These are phyloP conservation scores for Sphenodon punctatus DNA, from an alignment of 2,797 vertebrate genomes.

Conservation along the genomic window DNA sequence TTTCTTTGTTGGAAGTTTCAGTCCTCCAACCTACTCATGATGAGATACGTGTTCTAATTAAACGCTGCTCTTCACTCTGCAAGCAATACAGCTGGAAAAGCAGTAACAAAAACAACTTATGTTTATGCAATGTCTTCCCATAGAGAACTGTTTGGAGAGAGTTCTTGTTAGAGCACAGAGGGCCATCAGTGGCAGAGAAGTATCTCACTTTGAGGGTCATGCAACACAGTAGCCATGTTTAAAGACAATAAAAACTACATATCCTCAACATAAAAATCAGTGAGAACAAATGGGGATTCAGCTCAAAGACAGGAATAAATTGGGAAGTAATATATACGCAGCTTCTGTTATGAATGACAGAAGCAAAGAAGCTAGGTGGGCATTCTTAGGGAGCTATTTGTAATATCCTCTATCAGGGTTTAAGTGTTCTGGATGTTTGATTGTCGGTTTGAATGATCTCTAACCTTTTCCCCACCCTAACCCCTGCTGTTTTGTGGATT, in stretches of 20 bases:
- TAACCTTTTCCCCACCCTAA: not conserved
- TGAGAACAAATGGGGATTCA: not conserved
- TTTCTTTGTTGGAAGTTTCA: constrained; percentile 51
- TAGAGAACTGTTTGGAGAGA: constrained; percentile 16
- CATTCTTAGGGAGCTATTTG: not conserved
- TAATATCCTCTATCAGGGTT: not conserved
- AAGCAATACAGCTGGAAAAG: constrained; percentile 55
- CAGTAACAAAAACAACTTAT: not conserved
- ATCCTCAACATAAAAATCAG: not conserved
- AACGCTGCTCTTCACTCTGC: not conserved
- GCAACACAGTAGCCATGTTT: not conserved
- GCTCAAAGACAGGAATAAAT: not conserved
- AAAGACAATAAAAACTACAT: not conserved
- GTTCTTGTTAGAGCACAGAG: not conserved
- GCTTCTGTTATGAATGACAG: not conserved
- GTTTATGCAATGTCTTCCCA: constrained; percentile 30
- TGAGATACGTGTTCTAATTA: not conserved
- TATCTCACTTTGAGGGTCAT: not conserved
- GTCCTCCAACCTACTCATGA: constrained; percentile 46
- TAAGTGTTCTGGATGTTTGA: not conserved
- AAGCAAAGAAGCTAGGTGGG: not conserved
- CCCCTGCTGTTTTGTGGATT: not conserved
- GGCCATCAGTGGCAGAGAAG: not conserved
- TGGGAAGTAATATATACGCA: not conserved
- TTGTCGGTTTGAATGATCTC: not conserved